phyloP scores from a whole-genome alignment of 2,113 vertebrate genomes.

The Ptyas mucosa region DNA sequence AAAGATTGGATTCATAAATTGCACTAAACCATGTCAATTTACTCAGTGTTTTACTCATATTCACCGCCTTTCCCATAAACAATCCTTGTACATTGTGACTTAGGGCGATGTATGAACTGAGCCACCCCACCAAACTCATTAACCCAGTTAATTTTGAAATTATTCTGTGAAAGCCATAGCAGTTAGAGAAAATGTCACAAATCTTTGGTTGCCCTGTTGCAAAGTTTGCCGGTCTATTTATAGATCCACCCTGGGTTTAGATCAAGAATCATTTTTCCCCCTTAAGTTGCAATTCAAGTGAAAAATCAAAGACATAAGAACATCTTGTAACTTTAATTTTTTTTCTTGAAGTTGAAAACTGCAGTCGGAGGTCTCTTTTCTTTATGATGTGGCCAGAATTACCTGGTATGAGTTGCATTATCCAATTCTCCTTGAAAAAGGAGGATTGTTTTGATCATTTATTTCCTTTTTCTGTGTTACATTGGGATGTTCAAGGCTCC shows the following conservation, averaged over 20 bases:
- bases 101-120: not conserved
- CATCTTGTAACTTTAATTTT: slow-evolving; percentile 62
- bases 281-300: slow-evolving; percentile 66
- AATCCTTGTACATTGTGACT: not conserved
- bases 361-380: slow-evolving; percentile 57
- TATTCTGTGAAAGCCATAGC: slow-evolving; percentile 62
- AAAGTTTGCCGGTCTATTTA: slow-evolving; percentile 59
- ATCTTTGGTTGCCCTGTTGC: slow-evolving; percentile 52
- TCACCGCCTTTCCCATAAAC: not conserved
- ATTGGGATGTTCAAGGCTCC: slow-evolving; percentile 49
- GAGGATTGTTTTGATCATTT: slow-evolving; percentile 22
- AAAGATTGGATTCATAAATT: not conserved
- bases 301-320: slow-evolving; percentile 68
- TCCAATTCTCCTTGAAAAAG: slow-evolving; percentile 42
- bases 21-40: not conserved
- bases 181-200: slow-evolving; percentile 46
- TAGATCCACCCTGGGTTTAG: slow-evolving; percentile 61
- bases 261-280: slow-evolving; percentile 60
- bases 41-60: not conserved
- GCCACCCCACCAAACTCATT: not conserved
- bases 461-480: slow-evolving; percentile 21
- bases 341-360: slow-evolving; percentile 66
- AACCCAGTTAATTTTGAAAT: slow-evolving; percentile 4
- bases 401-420: slow-evolving; percentile 60
- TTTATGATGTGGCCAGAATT: slow-evolving; percentile 54